These are phyloP conservation scores for Cremastinae sp. DNA, from an alignment of 2,888 invertebrate genomes.

Conservation along the genomic window DNA sequence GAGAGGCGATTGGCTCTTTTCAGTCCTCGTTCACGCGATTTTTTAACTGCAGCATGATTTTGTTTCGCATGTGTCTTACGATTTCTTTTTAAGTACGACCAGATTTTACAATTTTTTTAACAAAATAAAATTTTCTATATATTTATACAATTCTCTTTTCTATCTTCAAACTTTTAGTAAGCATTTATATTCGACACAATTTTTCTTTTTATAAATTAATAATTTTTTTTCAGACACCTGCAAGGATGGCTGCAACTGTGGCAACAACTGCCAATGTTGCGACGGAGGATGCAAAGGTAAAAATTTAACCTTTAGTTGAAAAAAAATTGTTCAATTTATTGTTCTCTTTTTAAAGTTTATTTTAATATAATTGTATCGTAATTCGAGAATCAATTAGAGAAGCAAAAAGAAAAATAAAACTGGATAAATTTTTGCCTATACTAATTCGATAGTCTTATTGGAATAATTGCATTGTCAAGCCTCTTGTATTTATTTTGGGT, in stretches of 20 bases:
- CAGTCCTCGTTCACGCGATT: background rate
- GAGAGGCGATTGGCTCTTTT: background rate
- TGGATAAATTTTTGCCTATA: too few species aligned
- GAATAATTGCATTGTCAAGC: too few species aligned
- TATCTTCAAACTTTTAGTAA: too few species aligned
- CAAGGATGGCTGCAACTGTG: conserved; percentile 74
- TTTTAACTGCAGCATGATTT: too few species aligned
- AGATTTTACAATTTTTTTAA: background rate
- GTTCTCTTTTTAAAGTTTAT: background rate
- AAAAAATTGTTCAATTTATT: background rate
- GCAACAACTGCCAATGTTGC: conserved; percentile 75
- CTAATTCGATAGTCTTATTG: too few species aligned
- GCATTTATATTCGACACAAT: background rate
- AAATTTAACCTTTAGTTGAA: conserved; percentile 31
- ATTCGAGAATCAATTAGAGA: too few species aligned
- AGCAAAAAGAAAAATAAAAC: too few species aligned
- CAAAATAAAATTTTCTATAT: background rate
- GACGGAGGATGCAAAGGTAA: conserved; percentile 68
- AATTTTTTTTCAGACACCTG: conserved; percentile 73
- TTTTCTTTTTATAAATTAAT: too few species aligned
- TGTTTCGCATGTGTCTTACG: background rate
- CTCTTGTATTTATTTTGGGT: too few species aligned
- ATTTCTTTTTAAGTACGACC: background rate
- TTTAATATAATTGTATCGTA: too few species aligned
- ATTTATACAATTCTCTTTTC: too few species aligned